These are phyloP conservation scores for Heliconius nattereri DNA, from an alignment of 1,140 invertebrate species.

Conservation along the genomic window DNA sequence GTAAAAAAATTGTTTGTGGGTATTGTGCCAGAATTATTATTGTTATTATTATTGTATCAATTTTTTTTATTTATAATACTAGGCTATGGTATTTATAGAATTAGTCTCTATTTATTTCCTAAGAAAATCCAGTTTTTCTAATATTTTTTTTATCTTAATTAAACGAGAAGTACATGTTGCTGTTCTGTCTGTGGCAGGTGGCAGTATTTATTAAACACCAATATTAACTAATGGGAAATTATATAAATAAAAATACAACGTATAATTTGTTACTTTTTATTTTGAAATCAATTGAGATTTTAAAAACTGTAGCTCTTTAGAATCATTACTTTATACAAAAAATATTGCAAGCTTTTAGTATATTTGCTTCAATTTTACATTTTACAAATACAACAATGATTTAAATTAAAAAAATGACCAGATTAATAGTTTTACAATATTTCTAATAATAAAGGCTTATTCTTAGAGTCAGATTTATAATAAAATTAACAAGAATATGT, in stretches of 20 bases:
- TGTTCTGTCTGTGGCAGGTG: not conserved
- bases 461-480: constrained; percentile 76
- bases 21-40: no score
- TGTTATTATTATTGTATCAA: no score
- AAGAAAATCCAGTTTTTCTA: not conserved
- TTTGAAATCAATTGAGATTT: constrained; percentile 80
- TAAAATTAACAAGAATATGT: constrained; percentile 77
- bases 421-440: constrained; percentile 78
- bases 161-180: not conserved
- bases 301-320: constrained; percentile 72
- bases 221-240: not conserved
- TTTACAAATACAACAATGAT: constrained; percentile 78
- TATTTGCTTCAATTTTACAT: constrained; percentile 74
- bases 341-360: constrained; percentile 77
- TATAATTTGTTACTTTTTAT: constrained; percentile 76
- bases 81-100: no score
- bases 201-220: not conserved
- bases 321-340: constrained; percentile 75
- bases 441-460: constrained; percentile 75
- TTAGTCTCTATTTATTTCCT: not conserved
- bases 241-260: constrained; percentile 34
- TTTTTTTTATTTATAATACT: no score
- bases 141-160: not conserved
- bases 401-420: constrained; percentile 79
- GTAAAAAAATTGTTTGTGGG: no score